Percentiles rank a stretch among this genome's conserved stretches.
phyloP scores from a whole-genome alignment of 2,113 vertebrate species.

The Nanorana parkeri region DNA sequence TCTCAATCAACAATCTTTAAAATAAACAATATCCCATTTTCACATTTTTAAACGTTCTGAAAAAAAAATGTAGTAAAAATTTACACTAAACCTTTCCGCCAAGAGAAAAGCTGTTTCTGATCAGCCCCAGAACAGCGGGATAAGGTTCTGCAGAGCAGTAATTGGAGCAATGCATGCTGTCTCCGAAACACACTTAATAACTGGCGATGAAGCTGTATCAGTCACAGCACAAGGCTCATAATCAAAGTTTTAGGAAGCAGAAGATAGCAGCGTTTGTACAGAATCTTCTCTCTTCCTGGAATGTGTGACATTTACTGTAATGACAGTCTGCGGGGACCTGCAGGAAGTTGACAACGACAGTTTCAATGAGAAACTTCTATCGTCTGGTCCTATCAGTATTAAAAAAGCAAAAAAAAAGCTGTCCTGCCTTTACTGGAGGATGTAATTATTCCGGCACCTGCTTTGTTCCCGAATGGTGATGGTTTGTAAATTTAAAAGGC shows the following conservation, averaged over 20 bases:
- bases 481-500: neutral
- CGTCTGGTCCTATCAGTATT: neutral
- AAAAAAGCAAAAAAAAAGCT: neutral
- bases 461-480: neutral
- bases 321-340: constrained; percentile 6
- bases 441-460: neutral
- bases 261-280: neutral
- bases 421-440: neutral
- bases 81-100: neutral
- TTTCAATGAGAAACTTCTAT: neutral
- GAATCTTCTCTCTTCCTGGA: neutral
- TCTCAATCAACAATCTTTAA: too few species aligned
- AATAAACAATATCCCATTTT: too few species aligned
- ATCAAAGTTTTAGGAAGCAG: neutral
- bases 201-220: neutral
- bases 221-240: neutral
- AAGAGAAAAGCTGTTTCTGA: neutral
- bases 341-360: neutral
- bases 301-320: constrained; percentile 3
- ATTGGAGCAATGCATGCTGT: neutral
- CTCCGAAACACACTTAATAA: neutral
- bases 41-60: too few species aligned
- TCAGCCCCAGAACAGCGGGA: neutral
- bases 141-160: neutral
- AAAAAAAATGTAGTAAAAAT: too few species aligned